Percentiles rank a stretch among this genome's conserved stretches.
phyloP scores from a whole-genome alignment of 2,797 vertebrate genomes.

The Ctenopoma kingsleyae region DNA sequence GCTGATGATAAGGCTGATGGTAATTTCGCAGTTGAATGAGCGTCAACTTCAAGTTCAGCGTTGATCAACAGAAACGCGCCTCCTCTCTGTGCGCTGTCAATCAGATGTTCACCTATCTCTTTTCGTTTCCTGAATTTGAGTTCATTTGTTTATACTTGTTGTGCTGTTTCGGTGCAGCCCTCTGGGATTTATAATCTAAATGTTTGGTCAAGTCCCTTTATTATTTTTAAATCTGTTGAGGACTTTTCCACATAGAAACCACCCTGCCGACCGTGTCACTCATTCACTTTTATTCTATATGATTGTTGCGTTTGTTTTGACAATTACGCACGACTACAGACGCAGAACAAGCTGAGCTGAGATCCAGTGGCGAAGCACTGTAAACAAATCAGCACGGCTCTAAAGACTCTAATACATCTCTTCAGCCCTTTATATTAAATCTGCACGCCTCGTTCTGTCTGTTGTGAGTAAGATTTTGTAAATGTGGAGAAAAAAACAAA shows the following conservation, averaged over 20 bases:
- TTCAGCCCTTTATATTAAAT: not conserved
- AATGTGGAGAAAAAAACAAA: too few relatives aligned
- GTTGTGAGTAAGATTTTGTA: too few relatives aligned
- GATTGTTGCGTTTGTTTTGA: not conserved
- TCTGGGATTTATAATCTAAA: too few relatives aligned
- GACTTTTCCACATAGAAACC: not conserved
- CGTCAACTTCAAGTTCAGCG: not conserved
- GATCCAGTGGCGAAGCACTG: not conserved
- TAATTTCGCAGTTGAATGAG: constrained; percentile 11
- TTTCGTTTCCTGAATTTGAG: not conserved
- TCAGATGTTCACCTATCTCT: not conserved
- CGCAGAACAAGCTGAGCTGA: not conserved
- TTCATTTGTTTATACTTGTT: not conserved
- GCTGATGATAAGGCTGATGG: not conserved
- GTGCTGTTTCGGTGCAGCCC: not conserved
- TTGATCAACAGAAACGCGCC: not conserved
- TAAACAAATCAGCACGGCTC: not conserved
- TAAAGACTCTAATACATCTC: not conserved
- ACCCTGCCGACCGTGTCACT: not conserved
- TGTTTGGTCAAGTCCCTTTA: too few relatives aligned
- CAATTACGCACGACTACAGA: not conserved
- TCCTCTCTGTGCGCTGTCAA: not conserved
- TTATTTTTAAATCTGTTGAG: too few relatives aligned
- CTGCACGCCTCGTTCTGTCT: too few relatives aligned
- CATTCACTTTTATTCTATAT: not conserved